Base-by-base conservation (phyloP, 37 sponge, comb jelly and placozoan genomes). In the Tethya wilhelma region DNA sequence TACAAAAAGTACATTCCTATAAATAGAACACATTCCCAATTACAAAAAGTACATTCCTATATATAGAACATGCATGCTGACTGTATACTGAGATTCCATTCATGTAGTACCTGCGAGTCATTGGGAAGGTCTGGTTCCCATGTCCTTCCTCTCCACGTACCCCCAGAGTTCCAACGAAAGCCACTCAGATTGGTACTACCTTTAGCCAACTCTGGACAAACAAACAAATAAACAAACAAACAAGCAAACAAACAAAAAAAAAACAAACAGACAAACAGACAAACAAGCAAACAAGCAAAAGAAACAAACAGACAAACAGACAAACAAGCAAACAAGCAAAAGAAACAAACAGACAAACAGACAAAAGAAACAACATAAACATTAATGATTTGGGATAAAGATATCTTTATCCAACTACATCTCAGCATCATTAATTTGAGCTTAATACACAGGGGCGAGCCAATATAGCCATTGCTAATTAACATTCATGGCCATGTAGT, bases 81-180 rank as follows among this genome's bases (percentile, higher is more conserved):
- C 59, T 28, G 17, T 4, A 58, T 28, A 28, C 23, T 28, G 26
- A 4, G 4, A 58, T 28, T 28, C 23, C 59, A 58, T 9, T 14
- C 23, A 58, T 14, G 5, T 4, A 58, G 26, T 28, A 93, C 94
- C 81, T 96, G 93, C 23, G 93, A 77, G 77, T 96, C 97, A 36
- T 78, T 93, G 8, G 97, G 97, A 36, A 93, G 74, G 73, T 93
- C 93, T 49, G 86, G 84, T 82, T 87, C 71, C 97, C 97, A 96
- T 12, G 14, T 30, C 25, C 84, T 63, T 29, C 88, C 91, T 43
- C 82, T 90, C 89, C 91, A 93, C 60, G 53, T 53, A 0, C 91
- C 97, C 5, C 97, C 97, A 44, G 75, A 44, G 64, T 90, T 84
- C 97, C 97, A 96, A 14, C 83, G 65, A 59, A 78, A 96, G 2